Evolutionary conservation across 2,888 invertebrate genomes (phyloP), one percentile per base, ranked within the genome.

Genomic region (Strigamia maritima): DNA sequence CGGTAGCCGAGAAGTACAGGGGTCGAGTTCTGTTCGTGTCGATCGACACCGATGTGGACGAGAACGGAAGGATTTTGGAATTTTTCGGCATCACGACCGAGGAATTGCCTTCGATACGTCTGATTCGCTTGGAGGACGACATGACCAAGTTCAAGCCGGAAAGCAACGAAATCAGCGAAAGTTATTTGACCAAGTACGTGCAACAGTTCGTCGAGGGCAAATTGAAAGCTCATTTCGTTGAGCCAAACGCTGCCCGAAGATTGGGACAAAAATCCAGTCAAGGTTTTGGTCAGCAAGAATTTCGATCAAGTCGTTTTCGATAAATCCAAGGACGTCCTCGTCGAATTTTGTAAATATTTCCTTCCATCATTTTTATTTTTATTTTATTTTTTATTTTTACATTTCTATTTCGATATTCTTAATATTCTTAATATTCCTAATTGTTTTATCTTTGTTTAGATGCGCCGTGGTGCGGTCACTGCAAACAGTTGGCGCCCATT

Each of bases 51-150:
- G 96, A 94, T 85, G 94, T 96, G 85, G 94, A 95, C 85, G 98
- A 99, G 86, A 98, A 99, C 88, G 92, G 93, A 84, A 91, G 98
- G 85, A 98, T 99, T 86, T 89, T 99, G 86, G 99, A 99, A 88
- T 99, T 98, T 94, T 99, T 99, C 88, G 98, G 98, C 83, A 92
- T 98, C 91, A 94, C 93, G 88, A 93, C 94, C 87, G 93, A 94
- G n/a, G 95, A 95, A 85, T 91, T 93, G 16, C 96, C 96, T 10
- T 91, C 93, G 1, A 93, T 95, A 84, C 92, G 98, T 83, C 89
- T 99, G 82, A 98, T 99, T 86, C 93, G 93, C 82, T 89, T 99
- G 82, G 97, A 97, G 87, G 96, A 98, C 84, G 97, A 97, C 86
- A 97, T 98, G 97, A 92, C 94, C 85, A 98, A 98, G 87, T 99